Conservation (phyloP, 2,113 vertebrate genomes). For the Eurypyga helias region DNA sequence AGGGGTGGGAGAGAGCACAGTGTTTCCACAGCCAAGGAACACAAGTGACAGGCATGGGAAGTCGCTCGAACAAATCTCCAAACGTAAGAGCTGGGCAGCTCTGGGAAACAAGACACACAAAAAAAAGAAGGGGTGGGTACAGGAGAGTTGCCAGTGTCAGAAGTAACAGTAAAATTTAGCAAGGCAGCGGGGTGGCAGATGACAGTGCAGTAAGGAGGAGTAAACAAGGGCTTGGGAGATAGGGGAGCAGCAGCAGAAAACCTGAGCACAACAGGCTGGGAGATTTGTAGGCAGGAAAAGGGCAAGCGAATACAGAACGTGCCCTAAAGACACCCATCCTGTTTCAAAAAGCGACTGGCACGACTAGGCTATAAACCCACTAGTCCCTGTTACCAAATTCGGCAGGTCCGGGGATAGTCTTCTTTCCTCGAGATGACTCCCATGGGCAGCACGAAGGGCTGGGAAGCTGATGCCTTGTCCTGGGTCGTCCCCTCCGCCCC, state of each 20-base stretch:
- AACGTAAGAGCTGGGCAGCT: background rate
- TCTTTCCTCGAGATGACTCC: slow-evolving; percentile 94
- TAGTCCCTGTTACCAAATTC: slow-evolving; percentile 82
- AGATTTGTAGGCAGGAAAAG: background rate
- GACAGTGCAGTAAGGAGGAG: background rate
- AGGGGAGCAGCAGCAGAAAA: background rate
- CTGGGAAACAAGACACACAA: background rate
- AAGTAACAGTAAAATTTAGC: background rate
- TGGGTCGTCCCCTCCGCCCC: background rate
- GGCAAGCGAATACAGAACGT: background rate
- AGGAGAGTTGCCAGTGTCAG: background rate
- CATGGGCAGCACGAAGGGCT: slow-evolving; percentile 88
- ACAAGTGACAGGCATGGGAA: background rate
- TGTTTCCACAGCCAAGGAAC: background rate
- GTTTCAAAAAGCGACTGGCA: background rate
- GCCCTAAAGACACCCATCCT: background rate
- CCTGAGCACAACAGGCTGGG: background rate
- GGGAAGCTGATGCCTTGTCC: slow-evolving; percentile 40
- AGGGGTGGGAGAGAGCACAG: background rate
- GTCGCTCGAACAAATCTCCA: background rate
- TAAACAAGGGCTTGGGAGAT: rapidly evolving
- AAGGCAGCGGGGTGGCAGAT: background rate
- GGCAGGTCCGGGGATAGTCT: slow-evolving; percentile 92
- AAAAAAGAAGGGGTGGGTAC: background rate
- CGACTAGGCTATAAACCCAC: background rate